Conservation (phyloP, 1,140 invertebrate genomes). For the Musca vetustissima region DNA sequence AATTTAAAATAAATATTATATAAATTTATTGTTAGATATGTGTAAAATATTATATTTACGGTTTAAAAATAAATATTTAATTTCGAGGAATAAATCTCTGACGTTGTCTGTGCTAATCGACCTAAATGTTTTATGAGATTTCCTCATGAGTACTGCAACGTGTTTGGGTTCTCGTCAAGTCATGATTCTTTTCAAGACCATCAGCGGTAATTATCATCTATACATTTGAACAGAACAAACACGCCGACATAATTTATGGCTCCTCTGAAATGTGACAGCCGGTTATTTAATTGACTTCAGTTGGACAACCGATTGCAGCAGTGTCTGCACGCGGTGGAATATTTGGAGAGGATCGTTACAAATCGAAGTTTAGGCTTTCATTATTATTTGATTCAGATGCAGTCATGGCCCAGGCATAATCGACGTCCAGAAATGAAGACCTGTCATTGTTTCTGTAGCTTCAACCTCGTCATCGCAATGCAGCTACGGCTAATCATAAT, state of each 20-base stretch:
- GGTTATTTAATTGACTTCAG: constrained; percentile 14
- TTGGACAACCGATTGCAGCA: background rate
- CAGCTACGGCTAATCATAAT: constrained; percentile 21
- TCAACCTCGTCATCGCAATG: background rate
- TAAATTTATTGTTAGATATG: no score
- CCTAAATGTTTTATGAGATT: no score
- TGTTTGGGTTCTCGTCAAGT: no score
- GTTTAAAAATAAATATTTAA: no score
- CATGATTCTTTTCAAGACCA: background rate
- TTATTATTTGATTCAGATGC: background rate
- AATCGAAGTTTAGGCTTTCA: background rate
- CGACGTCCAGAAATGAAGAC: background rate
- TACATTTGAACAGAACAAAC: no score
- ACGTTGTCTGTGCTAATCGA: no score
- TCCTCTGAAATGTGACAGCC: constrained; percentile 6
- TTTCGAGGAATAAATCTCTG: no score
- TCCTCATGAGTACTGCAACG: no score
- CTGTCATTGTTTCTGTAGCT: background rate
- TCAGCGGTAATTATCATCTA: background rate
- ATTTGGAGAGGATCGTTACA: background rate
- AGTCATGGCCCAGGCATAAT: background rate
- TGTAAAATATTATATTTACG: no score
- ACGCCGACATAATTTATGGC: no score
- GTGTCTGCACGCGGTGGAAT: background rate
- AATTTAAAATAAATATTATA: no score